A percentile compares a stretch with the other conserved stretches of the same genome.
Evolutionary conservation across 1,140 invertebrate genomes (phyloP).

Genomic region (Cherax destructor): DNA sequence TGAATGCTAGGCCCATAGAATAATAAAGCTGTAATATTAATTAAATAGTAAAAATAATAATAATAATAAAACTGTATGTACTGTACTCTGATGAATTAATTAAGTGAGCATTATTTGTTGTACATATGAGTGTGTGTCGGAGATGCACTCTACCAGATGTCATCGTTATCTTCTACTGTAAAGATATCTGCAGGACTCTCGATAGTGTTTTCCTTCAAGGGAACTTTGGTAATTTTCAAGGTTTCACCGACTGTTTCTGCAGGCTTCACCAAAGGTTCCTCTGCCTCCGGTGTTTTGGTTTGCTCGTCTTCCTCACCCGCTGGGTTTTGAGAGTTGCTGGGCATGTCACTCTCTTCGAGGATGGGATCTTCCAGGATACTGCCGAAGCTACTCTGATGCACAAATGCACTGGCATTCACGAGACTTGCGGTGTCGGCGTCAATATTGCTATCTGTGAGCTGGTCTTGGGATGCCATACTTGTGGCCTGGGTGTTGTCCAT

Average conservation of each 20-base stretch:
- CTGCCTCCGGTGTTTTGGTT: background rate
- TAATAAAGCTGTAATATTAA: no score
- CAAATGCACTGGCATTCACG: background rate
- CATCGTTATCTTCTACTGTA: constrained; percentile 2
- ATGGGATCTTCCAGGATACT: background rate
- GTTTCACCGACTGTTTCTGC: background rate
- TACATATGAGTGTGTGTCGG: background rate
- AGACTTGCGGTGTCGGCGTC: background rate
- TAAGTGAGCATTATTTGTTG: background rate
- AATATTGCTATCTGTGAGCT: background rate
- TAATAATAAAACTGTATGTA: no score
- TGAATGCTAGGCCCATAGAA: no score
- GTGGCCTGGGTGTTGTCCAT: background rate
- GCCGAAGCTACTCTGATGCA: background rate
- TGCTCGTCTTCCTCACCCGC: background rate
- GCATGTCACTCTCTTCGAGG: background rate
- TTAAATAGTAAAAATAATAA: no score
- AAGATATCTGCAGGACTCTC: constrained; percentile 42
- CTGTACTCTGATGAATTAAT: no score
- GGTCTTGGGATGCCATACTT: background rate
- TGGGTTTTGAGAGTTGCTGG: background rate
- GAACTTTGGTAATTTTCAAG: background rate
- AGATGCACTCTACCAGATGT: constrained; percentile 12
- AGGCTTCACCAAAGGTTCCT: background rate
- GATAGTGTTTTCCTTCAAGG: constrained; percentile 26